phyloP scores from a whole-genome alignment of 2,113 vertebrate species.

The Nematolebias whitei region DNA sequence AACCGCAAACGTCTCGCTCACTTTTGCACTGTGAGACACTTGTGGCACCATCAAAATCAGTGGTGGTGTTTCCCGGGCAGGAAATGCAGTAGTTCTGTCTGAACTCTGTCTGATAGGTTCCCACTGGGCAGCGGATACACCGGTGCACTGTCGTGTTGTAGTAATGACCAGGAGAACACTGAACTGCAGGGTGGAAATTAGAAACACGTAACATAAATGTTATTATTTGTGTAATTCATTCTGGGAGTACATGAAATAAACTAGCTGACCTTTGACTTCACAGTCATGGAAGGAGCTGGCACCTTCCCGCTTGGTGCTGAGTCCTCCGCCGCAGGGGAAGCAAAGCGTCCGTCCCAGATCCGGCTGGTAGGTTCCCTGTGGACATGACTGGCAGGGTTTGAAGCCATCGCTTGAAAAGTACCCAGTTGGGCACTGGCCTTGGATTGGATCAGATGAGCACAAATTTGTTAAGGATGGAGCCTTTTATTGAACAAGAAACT shows the following conservation, averaged over 20 bases:
- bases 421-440: slow-evolving; percentile 92
- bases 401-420: slow-evolving; percentile 91
- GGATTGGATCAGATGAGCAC: slow-evolving; percentile 24
- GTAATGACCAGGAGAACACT: slow-evolving; percentile 95
- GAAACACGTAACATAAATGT: neutral
- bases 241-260: neutral
- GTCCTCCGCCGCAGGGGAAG: slow-evolving; percentile 92
- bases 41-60: slow-evolving; percentile 95
- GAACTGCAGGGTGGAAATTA: slow-evolving; percentile 79
- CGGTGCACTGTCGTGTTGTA: slow-evolving; percentile 95
- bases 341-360: slow-evolving; percentile 91
- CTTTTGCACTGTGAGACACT: slow-evolving; percentile 97
- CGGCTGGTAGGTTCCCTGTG: slow-evolving; percentile 90
- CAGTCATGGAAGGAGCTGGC: slow-evolving; percentile 95
- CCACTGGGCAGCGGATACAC: slow-evolving; percentile 93
- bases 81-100: slow-evolving; percentile 96
- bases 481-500: too few species aligned
- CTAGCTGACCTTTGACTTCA: slow-evolving; percentile 89
- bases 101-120: slow-evolving; percentile 95
- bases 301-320: slow-evolving; percentile 91
- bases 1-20: slow-evolving; percentile 63
- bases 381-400: slow-evolving; percentile 91
- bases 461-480: neutral
- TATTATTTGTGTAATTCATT: neutral
- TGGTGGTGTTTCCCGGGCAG: slow-evolving; percentile 96